Base-by-base conservation (phyloP, 2,113 vertebrate genomes). In the Perca schrenkii region DNA sequence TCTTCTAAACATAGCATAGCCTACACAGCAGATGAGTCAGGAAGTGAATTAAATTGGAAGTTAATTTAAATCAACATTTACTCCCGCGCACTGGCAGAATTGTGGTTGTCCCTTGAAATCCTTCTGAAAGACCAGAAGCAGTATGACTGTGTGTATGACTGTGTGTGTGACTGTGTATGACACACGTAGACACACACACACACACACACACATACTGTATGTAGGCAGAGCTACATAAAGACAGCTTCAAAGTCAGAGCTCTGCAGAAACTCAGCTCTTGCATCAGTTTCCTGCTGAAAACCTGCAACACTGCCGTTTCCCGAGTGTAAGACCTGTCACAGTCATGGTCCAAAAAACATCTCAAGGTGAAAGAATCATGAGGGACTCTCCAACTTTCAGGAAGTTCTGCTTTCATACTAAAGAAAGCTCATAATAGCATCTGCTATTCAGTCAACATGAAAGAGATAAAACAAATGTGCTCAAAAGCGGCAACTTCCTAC, bases 241-340 rank as follows among this genome's bases (percentile, higher is more conserved):
- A 34, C 76, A 74, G 16, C 49, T 19, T 19, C 22, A 31, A 53
- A 54, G 47, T 50, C 53, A 74, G 36, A 61, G 31, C 12, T 65
- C 31, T 84, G 74, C 74, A 87, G 66, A 75, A 79, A 58, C 80
- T 57, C 7, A 21, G 77, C 62, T 85, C 64, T 91, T 93, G 82
- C 84, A 84, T 86, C 88, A 92, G 74, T 90, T 93, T 92, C 90
- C 91, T 91, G 87, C 49, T 80, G 60, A 76, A 54, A 90, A 15
- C 3, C 62, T 71, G 50, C 31, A 6, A 85, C 60, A 69, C 19
- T 50, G 5, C 15, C 34, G 16, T 70, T 34, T 36, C 25, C 43
- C 75, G 5, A 0, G 10, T 19, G 61, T 28, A 2, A 65, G 52
- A 78, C 40, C 36, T 52, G 19, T 4, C 46, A 40, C 14, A 31